Evolutionary conservation across 2,113 vertebrate genomes (phyloP).

Genomic region (Pungitius pungitius): DNA sequence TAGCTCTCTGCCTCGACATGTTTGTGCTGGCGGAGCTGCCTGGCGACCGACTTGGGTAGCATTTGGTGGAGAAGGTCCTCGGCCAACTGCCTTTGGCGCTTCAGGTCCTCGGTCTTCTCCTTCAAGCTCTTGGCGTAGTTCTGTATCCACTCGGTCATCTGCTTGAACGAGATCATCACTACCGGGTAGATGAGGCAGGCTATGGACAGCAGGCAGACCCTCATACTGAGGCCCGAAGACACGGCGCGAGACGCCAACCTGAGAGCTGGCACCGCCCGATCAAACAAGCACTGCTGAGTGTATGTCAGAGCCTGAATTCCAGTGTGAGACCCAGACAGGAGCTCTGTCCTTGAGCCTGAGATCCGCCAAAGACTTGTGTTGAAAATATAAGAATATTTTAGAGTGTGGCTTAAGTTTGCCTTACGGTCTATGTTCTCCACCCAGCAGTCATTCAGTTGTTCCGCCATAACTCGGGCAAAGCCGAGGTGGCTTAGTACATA

Average conservation of each 20-base stretch:
- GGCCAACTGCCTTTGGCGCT: slow-evolving; percentile 81
- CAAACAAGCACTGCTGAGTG: slow-evolving; percentile 76
- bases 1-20: slow-evolving; percentile 91
- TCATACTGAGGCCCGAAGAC: slow-evolving; percentile 80
- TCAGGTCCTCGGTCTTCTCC: slow-evolving; percentile 84
- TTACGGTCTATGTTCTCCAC: slow-evolving; percentile 71
- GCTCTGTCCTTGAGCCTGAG: slow-evolving; percentile 24
- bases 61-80: slow-evolving; percentile 92
- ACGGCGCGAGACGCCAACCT: slow-evolving; percentile 74
- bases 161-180: slow-evolving; percentile 87
- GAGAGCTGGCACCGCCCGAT: slow-evolving; percentile 69
- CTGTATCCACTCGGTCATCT: slow-evolving; percentile 89
- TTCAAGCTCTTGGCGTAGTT: slow-evolving; percentile 82
- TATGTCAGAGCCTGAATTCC: slow-evolving; percentile 42
- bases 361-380: slow-evolving; percentile 49
- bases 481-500: slow-evolving; percentile 59
- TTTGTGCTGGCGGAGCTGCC: slow-evolving; percentile 83
- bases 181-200: slow-evolving; percentile 87
- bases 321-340: slow-evolving; percentile 24
- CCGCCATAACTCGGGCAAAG: slow-evolving; percentile 77
- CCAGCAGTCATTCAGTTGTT: slow-evolving; percentile 80
- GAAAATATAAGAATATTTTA: slow-evolving; percentile 17
- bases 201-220: slow-evolving; percentile 79
- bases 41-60: slow-evolving; percentile 90
- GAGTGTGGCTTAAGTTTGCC: slow-evolving; percentile 39